Conservation (phyloP, 2,113 vertebrate genomes). For the Dunckerocampus dactyliophorus region DNA sequence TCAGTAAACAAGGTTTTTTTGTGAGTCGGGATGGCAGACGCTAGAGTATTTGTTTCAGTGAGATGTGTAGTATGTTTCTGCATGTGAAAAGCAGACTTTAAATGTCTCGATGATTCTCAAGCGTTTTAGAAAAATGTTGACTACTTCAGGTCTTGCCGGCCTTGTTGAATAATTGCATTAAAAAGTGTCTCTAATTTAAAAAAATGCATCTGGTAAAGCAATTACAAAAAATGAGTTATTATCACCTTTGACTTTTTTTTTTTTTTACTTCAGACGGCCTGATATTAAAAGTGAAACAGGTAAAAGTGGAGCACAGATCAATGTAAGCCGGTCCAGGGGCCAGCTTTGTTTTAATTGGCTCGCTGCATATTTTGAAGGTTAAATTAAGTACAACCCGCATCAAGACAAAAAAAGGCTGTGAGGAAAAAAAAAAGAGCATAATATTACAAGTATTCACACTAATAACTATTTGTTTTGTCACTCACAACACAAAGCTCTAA, state of each 20-base stretch:
- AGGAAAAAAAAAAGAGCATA: too few relatives aligned
- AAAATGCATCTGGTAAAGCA: not conserved
- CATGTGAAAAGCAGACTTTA: conserved; percentile 17
- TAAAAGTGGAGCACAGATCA: not conserved
- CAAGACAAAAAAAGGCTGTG: too few relatives aligned
- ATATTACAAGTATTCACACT: too few relatives aligned
- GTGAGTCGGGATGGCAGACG: conserved; percentile 23
- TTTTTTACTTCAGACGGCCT: not conserved
- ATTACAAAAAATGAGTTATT: too few relatives aligned
- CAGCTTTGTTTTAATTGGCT: too few relatives aligned
- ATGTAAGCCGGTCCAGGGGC: not conserved
- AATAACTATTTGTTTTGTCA: not conserved
- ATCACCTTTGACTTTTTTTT: not conserved
- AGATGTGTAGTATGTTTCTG: conserved; percentile 10
- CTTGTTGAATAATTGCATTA: not conserved
- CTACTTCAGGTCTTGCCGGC: conserved; percentile 13
- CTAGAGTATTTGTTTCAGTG: conserved; percentile 23
- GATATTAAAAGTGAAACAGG: too few relatives aligned
- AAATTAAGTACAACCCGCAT: too few relatives aligned
- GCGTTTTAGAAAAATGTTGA: conserved; percentile 18
- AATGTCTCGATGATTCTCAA: conserved; percentile 23
- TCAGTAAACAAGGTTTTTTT: conserved; percentile 56
- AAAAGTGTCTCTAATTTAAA: too few relatives aligned
- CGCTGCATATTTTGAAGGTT: too few relatives aligned
- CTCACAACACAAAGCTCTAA: not conserved